Conservation (phyloP, 2,113 vertebrate genomes). For the Sapayoa aenigma region DNA sequence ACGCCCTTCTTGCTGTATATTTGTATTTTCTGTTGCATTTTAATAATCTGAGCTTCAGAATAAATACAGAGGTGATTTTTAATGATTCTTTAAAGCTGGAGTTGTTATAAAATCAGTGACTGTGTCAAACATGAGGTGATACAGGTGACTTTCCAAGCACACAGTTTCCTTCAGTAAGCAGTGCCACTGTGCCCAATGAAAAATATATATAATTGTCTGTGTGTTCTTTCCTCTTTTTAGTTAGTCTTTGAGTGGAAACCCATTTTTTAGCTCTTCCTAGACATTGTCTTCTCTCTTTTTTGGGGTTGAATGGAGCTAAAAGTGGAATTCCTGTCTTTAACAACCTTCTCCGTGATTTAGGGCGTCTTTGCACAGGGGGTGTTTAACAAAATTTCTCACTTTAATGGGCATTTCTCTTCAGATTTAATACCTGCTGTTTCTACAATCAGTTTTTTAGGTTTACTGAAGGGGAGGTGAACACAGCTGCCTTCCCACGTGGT, state of each 20-base stretch:
- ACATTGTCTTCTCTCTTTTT: background rate
- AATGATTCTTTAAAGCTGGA: background rate
- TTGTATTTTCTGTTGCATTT: background rate
- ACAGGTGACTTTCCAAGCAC: background rate
- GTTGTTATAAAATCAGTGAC: background rate
- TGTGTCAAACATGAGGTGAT: background rate
- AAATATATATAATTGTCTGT: background rate
- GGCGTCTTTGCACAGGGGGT: no score
- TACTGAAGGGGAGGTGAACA: background rate
- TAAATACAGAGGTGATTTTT: background rate
- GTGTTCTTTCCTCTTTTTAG: background rate
- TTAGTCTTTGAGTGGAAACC: background rate
- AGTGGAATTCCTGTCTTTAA: background rate
- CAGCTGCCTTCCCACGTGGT: background rate
- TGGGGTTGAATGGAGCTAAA: background rate
- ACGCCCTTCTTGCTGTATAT: background rate
- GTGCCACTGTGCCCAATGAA: background rate
- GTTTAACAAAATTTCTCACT: no score
- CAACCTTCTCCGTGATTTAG: background rate
- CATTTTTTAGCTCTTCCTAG: background rate
- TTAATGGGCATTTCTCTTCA: background rate
- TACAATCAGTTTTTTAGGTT: background rate
- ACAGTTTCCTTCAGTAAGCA: background rate
- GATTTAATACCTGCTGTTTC: background rate
- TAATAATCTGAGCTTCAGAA: background rate